Conservation (phyloP, 2,888 invertebrate genomes). For the Tenodera sinensis region DNA sequence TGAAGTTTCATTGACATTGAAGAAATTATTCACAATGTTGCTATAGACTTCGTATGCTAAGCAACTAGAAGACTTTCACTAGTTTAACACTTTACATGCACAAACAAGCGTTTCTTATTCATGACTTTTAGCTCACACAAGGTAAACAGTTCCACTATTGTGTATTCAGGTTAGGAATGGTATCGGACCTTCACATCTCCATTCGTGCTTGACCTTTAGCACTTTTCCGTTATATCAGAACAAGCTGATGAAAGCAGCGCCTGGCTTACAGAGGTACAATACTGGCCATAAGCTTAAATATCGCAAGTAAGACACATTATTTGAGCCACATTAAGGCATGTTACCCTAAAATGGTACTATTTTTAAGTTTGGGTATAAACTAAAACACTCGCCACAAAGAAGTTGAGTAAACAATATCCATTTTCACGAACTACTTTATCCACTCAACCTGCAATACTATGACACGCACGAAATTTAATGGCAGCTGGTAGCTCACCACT, state of each 20-base stretch:
- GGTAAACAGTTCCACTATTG: neutral
- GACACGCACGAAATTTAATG: no score
- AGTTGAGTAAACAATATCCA: no score
- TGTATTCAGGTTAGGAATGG: no score
- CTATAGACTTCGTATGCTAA: neutral
- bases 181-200: neutral
- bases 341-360: no score
- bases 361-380: no score
- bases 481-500: no score
- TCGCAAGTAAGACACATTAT: neutral
- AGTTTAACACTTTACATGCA: neutral
- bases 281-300: neutral
- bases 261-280: neutral
- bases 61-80: neutral
- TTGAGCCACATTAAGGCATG: neutral
- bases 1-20: neutral
- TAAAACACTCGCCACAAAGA: no score
- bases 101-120: neutral
- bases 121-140: neutral
- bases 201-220: neutral
- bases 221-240: neutral
- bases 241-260: neutral
- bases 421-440: no score
- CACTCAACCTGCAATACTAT: no score
- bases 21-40: neutral